Evolutionary conservation across 2,797 vertebrate species (phyloP).

Genomic region (Hyperoplus immaculatus): DNA sequence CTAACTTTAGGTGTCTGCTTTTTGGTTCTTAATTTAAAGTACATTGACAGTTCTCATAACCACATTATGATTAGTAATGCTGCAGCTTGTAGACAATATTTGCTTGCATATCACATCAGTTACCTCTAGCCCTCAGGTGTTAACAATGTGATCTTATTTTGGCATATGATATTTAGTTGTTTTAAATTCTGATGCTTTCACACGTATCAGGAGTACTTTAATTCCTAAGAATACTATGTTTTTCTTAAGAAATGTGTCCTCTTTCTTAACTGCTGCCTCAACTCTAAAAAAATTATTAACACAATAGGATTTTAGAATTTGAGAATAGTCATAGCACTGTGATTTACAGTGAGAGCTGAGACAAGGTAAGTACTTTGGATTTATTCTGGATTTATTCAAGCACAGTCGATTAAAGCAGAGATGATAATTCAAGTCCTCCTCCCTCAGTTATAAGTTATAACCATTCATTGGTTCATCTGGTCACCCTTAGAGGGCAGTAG

Average conservation of each 20-base stretch:
- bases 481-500: constrained; percentile 76
- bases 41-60: neutral
- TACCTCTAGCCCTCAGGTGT: neutral
- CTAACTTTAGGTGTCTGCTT: neutral
- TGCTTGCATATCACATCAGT: neutral
- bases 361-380: constrained; percentile 43
- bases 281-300: neutral
- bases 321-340: neutral
- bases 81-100: neutral
- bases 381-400: constrained; percentile 43
- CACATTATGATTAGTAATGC: neutral
- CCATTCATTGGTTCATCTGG: constrained; percentile 10
- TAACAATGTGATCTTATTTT: neutral
- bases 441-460: neutral
- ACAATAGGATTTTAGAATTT: constrained; percentile 25
- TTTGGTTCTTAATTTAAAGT: neutral
- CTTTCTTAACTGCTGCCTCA: constrained; percentile 17
- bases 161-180: neutral
- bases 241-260: neutral
- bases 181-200: neutral
- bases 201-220: neutral
- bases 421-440: constrained; percentile 16
- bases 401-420: constrained; percentile 31
- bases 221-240: neutral
- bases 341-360: constrained; percentile 35